Base-by-base conservation (phyloP, 2,797 vertebrate genomes). In the Sphaeramia orbicularis region DNA sequence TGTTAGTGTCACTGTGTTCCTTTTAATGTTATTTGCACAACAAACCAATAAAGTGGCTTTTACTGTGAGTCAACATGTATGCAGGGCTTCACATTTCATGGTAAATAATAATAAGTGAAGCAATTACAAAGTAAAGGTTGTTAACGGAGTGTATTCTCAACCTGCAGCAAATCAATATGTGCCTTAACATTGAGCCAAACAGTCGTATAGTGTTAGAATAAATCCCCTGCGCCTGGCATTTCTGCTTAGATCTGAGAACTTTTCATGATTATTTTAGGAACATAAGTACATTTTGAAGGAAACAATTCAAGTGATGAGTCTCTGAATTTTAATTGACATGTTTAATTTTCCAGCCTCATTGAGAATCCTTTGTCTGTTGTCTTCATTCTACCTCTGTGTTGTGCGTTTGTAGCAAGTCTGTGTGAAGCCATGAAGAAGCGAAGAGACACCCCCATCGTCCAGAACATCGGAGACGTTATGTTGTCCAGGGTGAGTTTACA, bases 341-440 rank as follows among this genome's bases (percentile, higher is more conserved):
- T 32, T 18, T 3, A n/a, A 19, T 53, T 19, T 1, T 18, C 7
- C 12, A 3, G 13, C 0, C 3, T 4, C 4, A 2, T n/a, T 21
- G 6, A 0, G 10, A 8, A 32, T 38, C 2, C 8, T 60, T 15
- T 49, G 6, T 27, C 12, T 42, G 21, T 21, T 5, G 3, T 0
- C 2, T 48, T 12, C 6, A 32, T 14, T 2, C 47, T 27, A 4
- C 15, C 6, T 48, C 12, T 21, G 12, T 45, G 0, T 72, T 7
- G 10, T 8, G 14, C 15, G 14, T 6, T 0, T 52, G 16, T 91
- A 99, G 97, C 95, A 19, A 96, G 93, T 56, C 94, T 97, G 60
- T 96, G 93, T 8, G 97, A 99, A 68, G 93, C 95, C 2, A 97
- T 99, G 96, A 97, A 91, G 92, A 96, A 93, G 81, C 86, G 94